Base-by-base conservation (phyloP, 2,797 vertebrate genomes). In the Poeciliopsis paucimaculata region DNA sequence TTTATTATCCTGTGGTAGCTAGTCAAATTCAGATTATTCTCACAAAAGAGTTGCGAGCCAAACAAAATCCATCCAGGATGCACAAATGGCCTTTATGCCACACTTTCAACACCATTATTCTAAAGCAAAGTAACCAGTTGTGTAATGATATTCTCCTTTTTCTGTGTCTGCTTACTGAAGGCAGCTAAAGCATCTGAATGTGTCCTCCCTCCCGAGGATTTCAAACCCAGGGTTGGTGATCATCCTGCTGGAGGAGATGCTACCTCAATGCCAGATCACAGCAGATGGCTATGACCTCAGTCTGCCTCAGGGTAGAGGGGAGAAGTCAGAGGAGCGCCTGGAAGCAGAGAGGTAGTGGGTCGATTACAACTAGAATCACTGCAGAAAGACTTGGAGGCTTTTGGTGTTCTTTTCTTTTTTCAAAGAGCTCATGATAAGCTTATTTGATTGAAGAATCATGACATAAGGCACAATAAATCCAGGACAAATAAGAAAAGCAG, bases 171-270 rank as follows among this genome's bases (percentile, higher is more conserved):
- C 82, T 39, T 83, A 36, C 55, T 76, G 23, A 88, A 98, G 97
- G 85, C 93, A 93, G 60, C 94, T 98, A 46, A 91, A 86, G 47
- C 89, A 76, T 71, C 91, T 98, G 82, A 91, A 97, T 23, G 83
- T 98, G 62, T 97, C 97, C 0, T 89, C 92, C 77, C 96, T 98
- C 7, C 93, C 95, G 0, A 55, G 81, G 0, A 88, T 98, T 74
- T 78, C 86, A 6, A 92, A 28, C 83, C 96, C 96, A 0, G 95
- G 95, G 2, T 87, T 98, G 86, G 84, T 95, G 16, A 86, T 84
- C 77, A 97, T 98, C 83, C 89, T 98, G 47, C 77, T 98, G 84
- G 97, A 98, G 82, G 97, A 98, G 88, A 96, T 97, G 95, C 89
- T 98, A 66, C 97, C 97, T 1, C 83, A 86, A 36, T 98, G 97